These are phyloP conservation scores for Solea solea DNA, from an alignment of 2,113 vertebrate genomes.

Conservation along the genomic window DNA sequence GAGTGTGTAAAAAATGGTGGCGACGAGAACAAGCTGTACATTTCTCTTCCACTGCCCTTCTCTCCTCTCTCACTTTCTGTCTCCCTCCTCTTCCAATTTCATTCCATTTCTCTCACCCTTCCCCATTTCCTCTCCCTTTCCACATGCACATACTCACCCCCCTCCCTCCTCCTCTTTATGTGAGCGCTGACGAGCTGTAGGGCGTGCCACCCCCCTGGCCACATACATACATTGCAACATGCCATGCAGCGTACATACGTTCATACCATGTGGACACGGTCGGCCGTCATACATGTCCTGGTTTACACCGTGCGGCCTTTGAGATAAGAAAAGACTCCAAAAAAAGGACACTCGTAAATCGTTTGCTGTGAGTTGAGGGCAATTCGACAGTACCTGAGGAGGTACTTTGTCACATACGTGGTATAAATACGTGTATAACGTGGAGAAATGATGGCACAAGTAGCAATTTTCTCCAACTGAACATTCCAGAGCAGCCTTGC, in stretches of 20 bases:
- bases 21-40: slow-evolving; percentile 60
- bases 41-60: slow-evolving; percentile 47
- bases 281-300: slow-evolving; percentile 29
- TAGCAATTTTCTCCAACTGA: slow-evolving; percentile 75
- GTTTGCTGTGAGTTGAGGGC: background rate
- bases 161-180: slow-evolving; percentile 39
- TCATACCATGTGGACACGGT: slow-evolving; percentile 37
- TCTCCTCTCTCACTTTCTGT: slow-evolving; percentile 18
- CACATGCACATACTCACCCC: slow-evolving; percentile 47
- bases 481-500: slow-evolving; percentile 73
- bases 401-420: slow-evolving; percentile 2
- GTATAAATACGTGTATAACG: background rate
- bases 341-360: slow-evolving; percentile 12
- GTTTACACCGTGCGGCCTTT: slow-evolving; percentile 30
- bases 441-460: slow-evolving; percentile 36
- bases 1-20: slow-evolving; percentile 41
- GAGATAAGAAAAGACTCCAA: slow-evolving; percentile 3
- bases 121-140: slow-evolving; percentile 45
- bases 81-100: slow-evolving; percentile 44
- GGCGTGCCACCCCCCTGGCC: slow-evolving; percentile 53
- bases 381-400: background rate
- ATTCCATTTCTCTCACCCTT: slow-evolving; percentile 52
- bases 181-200: slow-evolving; percentile 66
- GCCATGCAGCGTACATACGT: slow-evolving; percentile 42
- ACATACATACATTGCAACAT: slow-evolving; percentile 46